Base-by-base conservation (phyloP, 2,113 vertebrate genomes). In the Apodemus speciosus region DNA sequence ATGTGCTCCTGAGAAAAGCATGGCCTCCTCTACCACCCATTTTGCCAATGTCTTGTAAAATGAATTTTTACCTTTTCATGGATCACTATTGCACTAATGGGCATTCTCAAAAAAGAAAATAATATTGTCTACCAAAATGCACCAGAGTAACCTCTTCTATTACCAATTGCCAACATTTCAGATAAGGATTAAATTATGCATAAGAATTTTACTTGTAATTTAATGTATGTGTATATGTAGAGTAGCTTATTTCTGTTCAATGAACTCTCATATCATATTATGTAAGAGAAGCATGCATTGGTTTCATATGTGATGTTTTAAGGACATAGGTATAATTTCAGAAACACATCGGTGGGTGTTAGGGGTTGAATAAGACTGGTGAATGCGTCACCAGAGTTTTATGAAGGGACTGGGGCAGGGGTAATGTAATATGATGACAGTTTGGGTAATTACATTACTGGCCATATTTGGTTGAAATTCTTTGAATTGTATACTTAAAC, bases 401-500 rank as follows among this genome's bases (percentile, higher is more conserved):
- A 11, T 38, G 30, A 68, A 13, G 21, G 9, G 79, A 32, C 75
- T 40, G 14, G 0, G 13, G 9, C 13, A 15, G 20, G 23, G 3
- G 10, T 40, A 58, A 30, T 1, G 13, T 21, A 75, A 64, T 51
- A 49, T 76, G 0, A 2, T 84, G 38, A 20, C n/a, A 85, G 14
- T 27, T 62, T 73, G 72, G 14, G 5, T 86, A 46, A 9, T 56
- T 76, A 62, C 4, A 8, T 4, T 25, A 80, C 4, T 85, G 20
- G 9, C 23, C 53, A 6, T 3, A 72, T 87, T 94, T 94, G 80
- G n/a, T 64, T 89, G 85, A 91, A 85, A 88, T 9, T 93, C 32
- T 76, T 94, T 73, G 40, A 95, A 68, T 27, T 73, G 4, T 85
- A 60, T 30, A 90, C n/a, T 46, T 93, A 84, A 91, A 68, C 38